These are phyloP conservation scores for Leucoraja ocellata DNA, from an alignment of 2,797 vertebrate genomes.

Conservation along the genomic window DNA sequence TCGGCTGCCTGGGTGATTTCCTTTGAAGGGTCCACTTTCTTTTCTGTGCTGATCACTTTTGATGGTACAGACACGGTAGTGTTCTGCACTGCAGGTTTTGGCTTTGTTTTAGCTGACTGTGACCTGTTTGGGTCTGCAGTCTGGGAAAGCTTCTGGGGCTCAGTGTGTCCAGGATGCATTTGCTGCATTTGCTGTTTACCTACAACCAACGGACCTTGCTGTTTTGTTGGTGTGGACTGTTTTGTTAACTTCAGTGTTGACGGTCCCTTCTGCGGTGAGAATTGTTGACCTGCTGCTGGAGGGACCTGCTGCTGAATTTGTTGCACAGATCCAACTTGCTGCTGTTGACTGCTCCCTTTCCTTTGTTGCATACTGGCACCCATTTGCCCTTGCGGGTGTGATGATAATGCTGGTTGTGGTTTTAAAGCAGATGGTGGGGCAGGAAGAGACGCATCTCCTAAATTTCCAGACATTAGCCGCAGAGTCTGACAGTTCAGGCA, in stretches of 20 bases:
- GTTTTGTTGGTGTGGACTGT: background rate
- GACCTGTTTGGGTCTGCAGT: background rate
- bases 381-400: conserved; percentile 56
- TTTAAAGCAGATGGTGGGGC: conserved; percentile 67
- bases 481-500: conserved; percentile 99
- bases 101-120: background rate
- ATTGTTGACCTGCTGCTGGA: conserved; percentile 42
- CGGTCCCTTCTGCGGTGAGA: conserved; percentile 63
- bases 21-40: background rate
- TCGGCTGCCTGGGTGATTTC: background rate
- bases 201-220: background rate
- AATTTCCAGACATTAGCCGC: conserved; percentile 83
- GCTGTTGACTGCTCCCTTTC: conserved; percentile 58
- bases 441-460: conserved; percentile 73
- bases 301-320: rapidly evolving
- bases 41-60: conserved; percentile 8
- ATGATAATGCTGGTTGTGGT: conserved; percentile 65
- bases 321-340: conserved; percentile 54
- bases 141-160: background rate
- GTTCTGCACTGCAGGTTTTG: background rate
- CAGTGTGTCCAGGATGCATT: background rate
- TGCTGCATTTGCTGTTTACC: background rate
- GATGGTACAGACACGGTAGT: background rate
- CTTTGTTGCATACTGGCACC: conserved; percentile 58
- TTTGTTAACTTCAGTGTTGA: background rate